phyloP scores from a whole-genome alignment of 1,140 invertebrate species.

The Papilio glaucus region DNA sequence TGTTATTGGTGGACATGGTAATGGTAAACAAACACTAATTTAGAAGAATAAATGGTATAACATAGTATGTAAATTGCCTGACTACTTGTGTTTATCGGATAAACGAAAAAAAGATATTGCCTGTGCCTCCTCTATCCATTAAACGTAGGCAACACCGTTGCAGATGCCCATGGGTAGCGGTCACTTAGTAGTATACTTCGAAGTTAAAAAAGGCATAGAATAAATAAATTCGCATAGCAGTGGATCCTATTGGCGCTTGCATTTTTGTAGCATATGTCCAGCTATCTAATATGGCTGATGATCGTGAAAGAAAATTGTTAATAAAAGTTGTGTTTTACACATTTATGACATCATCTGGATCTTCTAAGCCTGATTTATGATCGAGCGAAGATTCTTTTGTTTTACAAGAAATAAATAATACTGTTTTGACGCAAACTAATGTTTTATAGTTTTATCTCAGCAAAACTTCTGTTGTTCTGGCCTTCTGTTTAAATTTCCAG shows the following conservation, averaged over 20 bases:
- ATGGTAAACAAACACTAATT: too few relatives aligned
- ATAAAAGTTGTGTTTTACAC: background rate
- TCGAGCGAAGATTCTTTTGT: background rate
- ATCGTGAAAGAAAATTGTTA: background rate
- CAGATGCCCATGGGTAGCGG: too few relatives aligned
- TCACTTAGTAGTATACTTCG: too few relatives aligned
- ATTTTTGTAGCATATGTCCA: background rate
- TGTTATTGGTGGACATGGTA: too few relatives aligned
- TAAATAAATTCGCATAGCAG: too few relatives aligned
- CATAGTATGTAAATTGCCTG: too few relatives aligned
- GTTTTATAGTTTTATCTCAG: background rate
- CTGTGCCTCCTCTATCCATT: too few relatives aligned
- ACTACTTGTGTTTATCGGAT: too few relatives aligned
- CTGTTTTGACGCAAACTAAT: background rate
- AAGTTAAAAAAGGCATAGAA: too few relatives aligned
- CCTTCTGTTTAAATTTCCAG: slow-evolving; percentile 61
- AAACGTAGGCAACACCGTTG: too few relatives aligned
- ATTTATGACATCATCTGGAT: background rate
- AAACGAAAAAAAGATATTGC: too few relatives aligned
- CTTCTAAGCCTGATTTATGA: background rate
- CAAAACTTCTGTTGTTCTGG: slow-evolving; percentile 34
- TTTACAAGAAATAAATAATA: slow-evolving; percentile 14
- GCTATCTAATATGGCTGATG: background rate
- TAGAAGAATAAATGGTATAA: too few relatives aligned
- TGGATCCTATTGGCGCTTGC: background rate